Evolutionary conservation across 2,113 vertebrate genomes (phyloP), one percentile per base, ranked within the genome.

Genomic region (Merops nubicus): DNA sequence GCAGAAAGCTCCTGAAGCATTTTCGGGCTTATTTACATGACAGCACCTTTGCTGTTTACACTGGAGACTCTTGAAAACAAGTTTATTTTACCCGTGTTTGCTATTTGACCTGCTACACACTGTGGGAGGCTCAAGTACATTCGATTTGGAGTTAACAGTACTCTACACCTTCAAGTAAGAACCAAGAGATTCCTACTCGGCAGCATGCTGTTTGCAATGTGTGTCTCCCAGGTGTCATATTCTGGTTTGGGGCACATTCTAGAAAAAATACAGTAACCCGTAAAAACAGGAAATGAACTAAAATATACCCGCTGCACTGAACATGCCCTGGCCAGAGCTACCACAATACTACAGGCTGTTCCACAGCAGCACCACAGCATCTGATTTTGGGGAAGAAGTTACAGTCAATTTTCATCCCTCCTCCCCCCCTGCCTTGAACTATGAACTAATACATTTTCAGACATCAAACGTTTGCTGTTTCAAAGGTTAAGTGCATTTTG

Each of bases 231-330:
- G 64, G 94, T 91, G 88, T 43, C 34, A 42, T 5, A 2, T 47
- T 59, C 79, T 74, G 43, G 47, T 82, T 73, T 36, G 28, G 53
- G 81, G 74, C 73, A 69, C 29, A 2, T 29, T 95, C 40, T 89
- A 75, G 89, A 92, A 85, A 89, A 19, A 76, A 85, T 43, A 48
- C 65, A 81, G 73, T 47, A 67, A 96, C 43, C 50, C 53, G 18
- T 31, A 92, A 81, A 74, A 95, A 15, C 86, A 92, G 94, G 89
- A 95, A 95, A 96, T 95, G 5, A 89, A 78, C 48, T 91, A 1
- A 40, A 82, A 33, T 8, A 8, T 11, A 22, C 33, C 60, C 4
- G 26, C 18, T n/a, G 45, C 65, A 36, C 33, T 0, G 0, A 87
- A 51, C 17, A 2, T 23, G 57, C 33, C 60, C 69, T 5, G 34